A percentile compares a stretch with the other conserved stretches of the same genome.
Evolutionary conservation across 2,888 invertebrate species (phyloP).

Genomic region (Chrysolina americana): DNA sequence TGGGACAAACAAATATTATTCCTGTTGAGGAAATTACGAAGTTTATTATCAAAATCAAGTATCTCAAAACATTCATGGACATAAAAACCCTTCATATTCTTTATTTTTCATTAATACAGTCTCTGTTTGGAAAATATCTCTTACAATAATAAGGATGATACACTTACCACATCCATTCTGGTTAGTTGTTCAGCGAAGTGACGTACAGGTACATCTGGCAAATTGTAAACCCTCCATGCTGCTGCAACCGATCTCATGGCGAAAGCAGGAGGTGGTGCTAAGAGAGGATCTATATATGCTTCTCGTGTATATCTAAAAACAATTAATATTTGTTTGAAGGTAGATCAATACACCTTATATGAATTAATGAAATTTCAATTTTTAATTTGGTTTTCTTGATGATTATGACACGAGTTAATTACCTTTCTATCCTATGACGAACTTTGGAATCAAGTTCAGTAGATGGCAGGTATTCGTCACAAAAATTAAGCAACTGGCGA

Average conservation of each 20-base stretch:
- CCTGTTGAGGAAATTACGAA: no score
- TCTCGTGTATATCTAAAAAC: conserved; percentile 72
- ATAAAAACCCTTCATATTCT: no score
- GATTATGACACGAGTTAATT: conserved; percentile 15
- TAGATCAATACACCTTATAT: no score
- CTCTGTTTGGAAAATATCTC: no score
- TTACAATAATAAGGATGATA: no score
- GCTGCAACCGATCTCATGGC: conserved; percentile 67
- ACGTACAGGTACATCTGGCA: conserved; percentile 88
- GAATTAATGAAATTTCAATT: no score
- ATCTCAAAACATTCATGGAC: no score
- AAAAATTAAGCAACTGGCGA: conserved; percentile 87
- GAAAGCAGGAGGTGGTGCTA: conserved; percentile 68
- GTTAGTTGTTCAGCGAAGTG: conserved; percentile 98
- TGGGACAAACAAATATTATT: no score
- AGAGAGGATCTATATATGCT: conserved; percentile 72
- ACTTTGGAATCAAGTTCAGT: conserved; percentile 89
- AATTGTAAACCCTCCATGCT: conserved; percentile 75
- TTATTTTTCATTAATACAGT: no score
- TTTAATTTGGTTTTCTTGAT: neutral
- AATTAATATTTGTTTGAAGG: conserved; percentile 4
- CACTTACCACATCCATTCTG: conserved; percentile 90
- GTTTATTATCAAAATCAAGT: no score
- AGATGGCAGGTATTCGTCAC: conserved; percentile 84
- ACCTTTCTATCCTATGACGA: conserved; percentile 79